These are phyloP conservation scores for Microchirus variegatus DNA, from an alignment of 2,797 vertebrate species.

Conservation along the genomic window DNA sequence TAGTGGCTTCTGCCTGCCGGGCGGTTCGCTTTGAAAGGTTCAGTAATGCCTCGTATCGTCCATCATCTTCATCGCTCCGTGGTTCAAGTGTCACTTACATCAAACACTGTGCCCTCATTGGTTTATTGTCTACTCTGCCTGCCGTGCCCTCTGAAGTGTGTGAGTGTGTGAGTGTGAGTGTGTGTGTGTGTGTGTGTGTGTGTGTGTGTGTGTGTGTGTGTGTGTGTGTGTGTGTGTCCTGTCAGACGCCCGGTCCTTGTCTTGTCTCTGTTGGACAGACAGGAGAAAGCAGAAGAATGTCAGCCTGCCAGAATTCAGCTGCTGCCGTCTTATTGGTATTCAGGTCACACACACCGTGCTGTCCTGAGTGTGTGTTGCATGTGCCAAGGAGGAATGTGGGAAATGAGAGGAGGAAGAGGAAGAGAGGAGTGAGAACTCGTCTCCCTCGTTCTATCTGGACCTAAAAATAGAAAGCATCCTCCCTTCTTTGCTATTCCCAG, in stretches of 20 bases:
- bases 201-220: slow-evolving; percentile 13
- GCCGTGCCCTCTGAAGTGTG: slow-evolving; percentile 58
- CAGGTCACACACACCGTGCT: slow-evolving; percentile 61
- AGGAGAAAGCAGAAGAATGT: slow-evolving; percentile 72
- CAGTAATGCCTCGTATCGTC: slow-evolving; percentile 24
- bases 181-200: slow-evolving; percentile 42
- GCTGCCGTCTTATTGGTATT: slow-evolving; percentile 77
- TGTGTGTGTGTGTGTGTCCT: slow-evolving; percentile 48
- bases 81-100: slow-evolving; percentile 57
- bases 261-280: slow-evolving; percentile 62
- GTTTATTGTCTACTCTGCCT: slow-evolving; percentile 47
- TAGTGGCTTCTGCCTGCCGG: slow-evolving; percentile 16
- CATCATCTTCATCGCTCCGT: slow-evolving; percentile 46
- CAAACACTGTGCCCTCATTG: slow-evolving; percentile 49
- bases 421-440: slow-evolving; percentile 41
- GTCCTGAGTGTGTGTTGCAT: slow-evolving; percentile 71
- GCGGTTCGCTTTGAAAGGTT: slow-evolving; percentile 28
- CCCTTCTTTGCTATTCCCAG: slow-evolving; percentile 66
- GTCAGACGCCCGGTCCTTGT: slow-evolving; percentile 60
- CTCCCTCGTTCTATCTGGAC: slow-evolving; percentile 62
- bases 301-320: slow-evolving; percentile 74
- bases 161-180: slow-evolving; percentile 7
- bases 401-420: slow-evolving; percentile 57
- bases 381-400: slow-evolving; percentile 76
- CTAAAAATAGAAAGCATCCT: slow-evolving; percentile 77